phyloP scores from a whole-genome alignment of 1,140 invertebrate species.

The Eriosoma lanigerum region DNA sequence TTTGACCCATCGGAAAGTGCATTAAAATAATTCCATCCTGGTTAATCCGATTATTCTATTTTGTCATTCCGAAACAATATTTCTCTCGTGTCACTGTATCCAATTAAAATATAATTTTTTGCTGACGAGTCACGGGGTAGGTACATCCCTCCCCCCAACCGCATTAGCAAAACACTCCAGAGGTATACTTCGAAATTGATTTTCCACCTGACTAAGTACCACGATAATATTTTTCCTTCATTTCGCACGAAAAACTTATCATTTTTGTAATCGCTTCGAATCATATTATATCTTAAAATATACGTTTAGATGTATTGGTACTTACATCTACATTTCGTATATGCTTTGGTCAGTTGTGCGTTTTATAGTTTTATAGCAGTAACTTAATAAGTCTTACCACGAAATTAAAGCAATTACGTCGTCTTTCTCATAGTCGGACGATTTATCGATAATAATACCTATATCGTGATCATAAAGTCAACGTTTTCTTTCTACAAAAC shows the following conservation, averaged over 20 bases:
- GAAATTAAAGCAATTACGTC: background rate
- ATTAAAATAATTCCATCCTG: background rate
- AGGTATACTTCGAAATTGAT: constrained; percentile 11
- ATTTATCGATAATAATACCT: no score
- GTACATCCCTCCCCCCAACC: background rate
- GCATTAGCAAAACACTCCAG: background rate
- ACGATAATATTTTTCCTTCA: background rate
- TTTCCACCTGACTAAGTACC: background rate
- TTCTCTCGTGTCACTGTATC: background rate
- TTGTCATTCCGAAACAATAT: background rate
- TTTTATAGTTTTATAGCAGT: background rate
- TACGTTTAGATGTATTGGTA: no score
- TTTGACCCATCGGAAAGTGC: background rate
- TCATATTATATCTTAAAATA: background rate
- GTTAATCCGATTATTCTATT: constrained; percentile 4
- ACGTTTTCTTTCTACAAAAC: no score
- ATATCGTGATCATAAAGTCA: no score
- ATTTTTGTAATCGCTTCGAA: constrained; percentile 12
- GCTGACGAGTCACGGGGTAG: background rate
- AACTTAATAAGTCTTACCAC: background rate
- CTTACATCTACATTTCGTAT: background rate
- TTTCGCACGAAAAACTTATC: background rate
- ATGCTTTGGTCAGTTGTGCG: background rate
- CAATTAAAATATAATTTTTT: background rate
- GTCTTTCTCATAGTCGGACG: no score